phyloP scores from a whole-genome alignment of 2,113 vertebrate genomes.

The Nesogale talazaci region DNA sequence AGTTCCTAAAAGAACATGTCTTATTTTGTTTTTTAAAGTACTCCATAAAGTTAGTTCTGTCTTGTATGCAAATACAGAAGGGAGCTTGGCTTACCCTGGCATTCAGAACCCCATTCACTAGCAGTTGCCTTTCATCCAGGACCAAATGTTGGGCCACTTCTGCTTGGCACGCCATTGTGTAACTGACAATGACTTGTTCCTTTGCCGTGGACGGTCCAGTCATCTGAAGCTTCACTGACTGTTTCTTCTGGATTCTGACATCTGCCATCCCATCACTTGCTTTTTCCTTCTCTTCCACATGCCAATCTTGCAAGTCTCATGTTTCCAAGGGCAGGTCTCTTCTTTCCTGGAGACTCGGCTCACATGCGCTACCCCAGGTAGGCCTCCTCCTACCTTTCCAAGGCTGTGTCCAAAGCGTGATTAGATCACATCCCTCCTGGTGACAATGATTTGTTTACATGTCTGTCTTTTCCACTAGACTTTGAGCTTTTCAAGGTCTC shows the following conservation, averaged over 20 bases:
- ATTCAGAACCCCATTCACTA: neutral
- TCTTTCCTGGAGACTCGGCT: slow-evolving; percentile 2
- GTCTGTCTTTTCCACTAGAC: neutral
- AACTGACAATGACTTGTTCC: neutral
- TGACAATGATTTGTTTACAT: neutral
- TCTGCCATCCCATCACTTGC: neutral
- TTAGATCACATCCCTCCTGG: neutral
- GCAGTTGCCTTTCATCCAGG: neutral
- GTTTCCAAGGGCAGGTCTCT: neutral
- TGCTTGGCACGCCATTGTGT: neutral
- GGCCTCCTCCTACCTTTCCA: neutral
- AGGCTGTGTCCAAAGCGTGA: neutral
- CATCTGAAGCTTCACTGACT: neutral
- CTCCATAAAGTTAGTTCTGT: neutral
- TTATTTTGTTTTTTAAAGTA: neutral
- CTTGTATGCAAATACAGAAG: neutral
- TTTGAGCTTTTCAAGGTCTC: slow-evolving; percentile 7
- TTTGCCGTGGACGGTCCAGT: neutral
- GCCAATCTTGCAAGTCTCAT: neutral
- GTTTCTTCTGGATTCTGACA: neutral
- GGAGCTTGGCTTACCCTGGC: neutral
- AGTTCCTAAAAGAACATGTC: neutral
- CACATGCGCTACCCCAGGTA: neutral
- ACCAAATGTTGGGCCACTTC: neutral
- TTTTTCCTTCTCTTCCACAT: neutral